Base-by-base conservation (phyloP, 2,113 vertebrate species). In the Loxodonta africana region DNA sequence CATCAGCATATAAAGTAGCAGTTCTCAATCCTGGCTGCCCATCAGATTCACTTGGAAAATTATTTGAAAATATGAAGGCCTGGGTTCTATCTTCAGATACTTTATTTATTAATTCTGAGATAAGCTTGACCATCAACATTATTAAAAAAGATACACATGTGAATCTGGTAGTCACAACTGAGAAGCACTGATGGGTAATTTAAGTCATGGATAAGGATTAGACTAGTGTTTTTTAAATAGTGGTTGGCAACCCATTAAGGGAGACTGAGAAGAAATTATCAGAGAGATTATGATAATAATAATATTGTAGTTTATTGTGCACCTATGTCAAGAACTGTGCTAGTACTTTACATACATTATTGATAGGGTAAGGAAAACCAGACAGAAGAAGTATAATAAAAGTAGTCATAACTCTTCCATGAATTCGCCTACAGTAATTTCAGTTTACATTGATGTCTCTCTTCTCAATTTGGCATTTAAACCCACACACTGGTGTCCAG, bases 91-190 rank as follows among this genome's bases (percentile, higher is more conserved):
- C 44, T 51, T 51, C 21, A 82, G 6, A 83, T 57, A 62, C 26
- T 74, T 95, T 57, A 86, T 44, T 83, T 87, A 63, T 44, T 91
- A 86, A n/a, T 91, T 78, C 51, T 77, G 41, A 90, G 73, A 73
- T 78, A 95, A 93, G 17, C 23, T 67, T 91, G n/a, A 18, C 18
- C 14, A 82, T 93, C 28, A 71, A 33, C 88, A 28, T 87, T 93
- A 90, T 77, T 63, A 37, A 88, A 94, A 71, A 71, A 10, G 12
- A 46, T 60, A 87, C 57, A 88, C 17, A 51, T 69, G 74, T 62
- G 20, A 78, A 57, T 92, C 65, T 74, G 80, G 87, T 91, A 78
- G 37, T 71, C n/a, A 88, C 44, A 91, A 93, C 82, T 67, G 85
- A 90, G 63, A 78, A 60, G 62, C 74, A 76, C 10, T 67, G 51